Evolutionary conservation across 1,140 invertebrate species (phyloP).

Genomic region (Drosophila kohkoa): DNA sequence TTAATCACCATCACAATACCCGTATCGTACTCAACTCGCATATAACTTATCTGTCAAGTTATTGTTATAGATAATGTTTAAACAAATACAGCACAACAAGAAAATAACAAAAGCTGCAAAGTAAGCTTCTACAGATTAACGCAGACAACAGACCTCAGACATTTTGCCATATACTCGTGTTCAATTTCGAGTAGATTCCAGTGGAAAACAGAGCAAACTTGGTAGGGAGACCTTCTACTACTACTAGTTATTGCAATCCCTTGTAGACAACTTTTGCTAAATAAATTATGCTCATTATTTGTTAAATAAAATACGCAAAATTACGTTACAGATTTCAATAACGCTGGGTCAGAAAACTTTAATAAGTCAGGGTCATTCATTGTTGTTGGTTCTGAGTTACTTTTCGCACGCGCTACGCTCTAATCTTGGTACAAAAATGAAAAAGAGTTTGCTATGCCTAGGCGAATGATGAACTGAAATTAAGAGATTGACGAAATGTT

Average conservation of each 20-base stretch:
- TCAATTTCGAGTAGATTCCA: background rate
- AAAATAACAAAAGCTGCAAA: background rate
- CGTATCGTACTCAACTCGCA: background rate
- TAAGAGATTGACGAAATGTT: no score
- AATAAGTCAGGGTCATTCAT: conserved; percentile 5
- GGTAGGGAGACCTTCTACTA: background rate
- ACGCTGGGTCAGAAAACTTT: conserved; percentile 11
- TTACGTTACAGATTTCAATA: conserved; percentile 15
- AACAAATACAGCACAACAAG: background rate
- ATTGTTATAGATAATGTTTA: conserved; percentile 6
- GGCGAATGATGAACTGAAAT: no score
- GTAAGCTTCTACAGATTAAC: conserved; percentile 1
- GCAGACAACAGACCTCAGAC: background rate
- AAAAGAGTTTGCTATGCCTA: background rate
- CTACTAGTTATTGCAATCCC: background rate
- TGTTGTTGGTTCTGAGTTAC: background rate
- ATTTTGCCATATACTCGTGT: background rate
- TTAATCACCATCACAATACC: conserved; percentile 3
- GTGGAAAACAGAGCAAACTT: background rate
- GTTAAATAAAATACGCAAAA: background rate
- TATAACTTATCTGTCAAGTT: conserved; percentile 8
- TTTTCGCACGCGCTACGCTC: background rate
- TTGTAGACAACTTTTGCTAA: background rate
- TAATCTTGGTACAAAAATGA: background rate
- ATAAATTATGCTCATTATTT: conserved; percentile 8